phyloP scores from a whole-genome alignment of 2,888 invertebrate genomes.

The Phortica magna region DNA sequence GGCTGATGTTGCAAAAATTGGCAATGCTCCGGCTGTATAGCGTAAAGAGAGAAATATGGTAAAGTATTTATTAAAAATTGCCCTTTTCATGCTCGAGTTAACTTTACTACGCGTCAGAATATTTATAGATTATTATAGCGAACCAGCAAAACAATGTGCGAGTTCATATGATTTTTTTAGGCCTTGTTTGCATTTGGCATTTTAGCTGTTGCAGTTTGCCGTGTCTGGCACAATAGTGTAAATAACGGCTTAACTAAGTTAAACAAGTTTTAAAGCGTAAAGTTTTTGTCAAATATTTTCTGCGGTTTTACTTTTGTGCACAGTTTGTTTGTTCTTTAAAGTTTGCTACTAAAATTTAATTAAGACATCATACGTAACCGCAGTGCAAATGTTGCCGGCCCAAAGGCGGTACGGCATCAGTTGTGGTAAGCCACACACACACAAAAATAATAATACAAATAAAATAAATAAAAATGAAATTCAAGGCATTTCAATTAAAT shows the following conservation, averaged over 20 bases:
- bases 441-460: too few relatives aligned
- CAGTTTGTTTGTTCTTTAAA: background rate
- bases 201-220: too few relatives aligned
- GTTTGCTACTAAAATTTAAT: slow-evolving; percentile 26
- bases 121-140: slow-evolving; percentile 50
- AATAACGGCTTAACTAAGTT: background rate
- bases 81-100: slow-evolving; percentile 56
- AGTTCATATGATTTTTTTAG: background rate
- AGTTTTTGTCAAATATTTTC: slow-evolving; percentile 1
- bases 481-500: slow-evolving; percentile 59
- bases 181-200: background rate
- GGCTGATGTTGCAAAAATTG: background rate
- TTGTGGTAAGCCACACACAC: slow-evolving; percentile 23
- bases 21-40: slow-evolving; percentile 20
- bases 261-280: background rate
- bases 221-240: background rate
- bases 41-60: slow-evolving; percentile 36
- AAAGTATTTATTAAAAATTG: slow-evolving; percentile 68
- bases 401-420: slow-evolving; percentile 61
- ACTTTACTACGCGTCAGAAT: slow-evolving; percentile 51
- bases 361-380: slow-evolving; percentile 10
- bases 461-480: background rate
- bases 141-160: too few relatives aligned
- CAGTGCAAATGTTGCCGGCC: background rate
- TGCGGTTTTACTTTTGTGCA: slow-evolving; percentile 20